Evolutionary conservation across 2,797 vertebrate species (phyloP), one percentile per base, ranked within the genome.

Genomic region (Onychomys torridus): DNA sequence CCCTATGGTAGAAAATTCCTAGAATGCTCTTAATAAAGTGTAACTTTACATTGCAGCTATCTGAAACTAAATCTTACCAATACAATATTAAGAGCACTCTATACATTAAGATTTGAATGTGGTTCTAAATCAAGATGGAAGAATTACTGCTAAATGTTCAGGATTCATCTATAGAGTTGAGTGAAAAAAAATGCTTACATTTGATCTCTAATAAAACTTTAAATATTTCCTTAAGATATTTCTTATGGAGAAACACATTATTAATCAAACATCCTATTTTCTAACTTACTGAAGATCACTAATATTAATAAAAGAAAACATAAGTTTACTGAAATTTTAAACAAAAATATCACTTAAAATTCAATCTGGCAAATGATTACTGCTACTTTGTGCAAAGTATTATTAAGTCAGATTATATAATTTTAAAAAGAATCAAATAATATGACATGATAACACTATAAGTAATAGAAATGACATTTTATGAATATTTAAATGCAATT

Each of bases 261-360:
- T 95, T 85, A 89, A 67, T 71, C 59, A 32, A 71, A 92, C 19
- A 76, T 78, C 88, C 43, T 27, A 81, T 77, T 9, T 46, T 88
- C 2, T 71, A 94, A 63, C 19, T 73, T 76, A 92, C 49, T 92
- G 29, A 89, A 4, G 43, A 57, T 57, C 27, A 9, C 7, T 90
- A 90, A 55, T 81, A 87, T 10, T 84, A 2, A 76, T 76, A 65
- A 90, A 46, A 95, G 34, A 90, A 82, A 88, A 19, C 63, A 87
- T 75, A 6, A 88, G 11, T 86, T 97, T 86, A 61, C 4, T 83
- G 55, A 93, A 91, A 95, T 90, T 88, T 96, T 85, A 93, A 95
- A 85, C 82, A 84, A 82, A 96, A 96, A 86, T n/a, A 78, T 94
- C 7, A 94, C 34, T 86, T 94, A 97, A 89, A 71, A 67, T 21